Evolutionary conservation across 2,888 invertebrate species (phyloP).

Genomic region (Synanthedon tipuliformis): DNA sequence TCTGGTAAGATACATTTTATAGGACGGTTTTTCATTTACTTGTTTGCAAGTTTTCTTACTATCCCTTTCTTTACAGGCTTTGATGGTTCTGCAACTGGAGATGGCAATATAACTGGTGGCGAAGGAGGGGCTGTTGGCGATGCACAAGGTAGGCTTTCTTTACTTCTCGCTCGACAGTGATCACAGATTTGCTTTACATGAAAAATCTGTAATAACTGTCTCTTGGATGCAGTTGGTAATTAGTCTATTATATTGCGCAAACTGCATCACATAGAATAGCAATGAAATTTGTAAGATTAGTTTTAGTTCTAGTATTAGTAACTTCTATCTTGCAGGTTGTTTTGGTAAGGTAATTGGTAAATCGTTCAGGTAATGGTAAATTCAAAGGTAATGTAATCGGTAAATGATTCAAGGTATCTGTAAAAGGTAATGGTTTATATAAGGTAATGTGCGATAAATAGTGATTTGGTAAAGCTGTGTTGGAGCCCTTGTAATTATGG

Average conservation of each 20-base stretch:
- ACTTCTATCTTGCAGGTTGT: not conserved
- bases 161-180: not conserved
- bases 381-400: not conserved
- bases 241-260: not conserved
- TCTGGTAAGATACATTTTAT: conserved; percentile 39
- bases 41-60: not conserved
- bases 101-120: conserved; percentile 62
- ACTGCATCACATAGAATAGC: conserved; percentile 19
- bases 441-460: not conserved
- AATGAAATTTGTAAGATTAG: conserved; percentile 62
- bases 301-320: conserved; percentile 4
- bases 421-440: not conserved
- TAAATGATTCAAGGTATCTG: not conserved
- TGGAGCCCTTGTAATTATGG: too few species aligned
- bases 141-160: conserved; percentile 67
- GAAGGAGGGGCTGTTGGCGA: conserved; percentile 68
- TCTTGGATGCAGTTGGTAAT: not conserved
- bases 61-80: conserved; percentile 32
- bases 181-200: not conserved
- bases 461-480: too few species aligned
- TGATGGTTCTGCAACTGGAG: conserved; percentile 63
- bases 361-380: not conserved
- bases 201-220: not conserved
- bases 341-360: not conserved
- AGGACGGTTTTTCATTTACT: too few species aligned